Conservation (phyloP, 2,888 invertebrate genomes). For the Ellobium chinense region DNA sequence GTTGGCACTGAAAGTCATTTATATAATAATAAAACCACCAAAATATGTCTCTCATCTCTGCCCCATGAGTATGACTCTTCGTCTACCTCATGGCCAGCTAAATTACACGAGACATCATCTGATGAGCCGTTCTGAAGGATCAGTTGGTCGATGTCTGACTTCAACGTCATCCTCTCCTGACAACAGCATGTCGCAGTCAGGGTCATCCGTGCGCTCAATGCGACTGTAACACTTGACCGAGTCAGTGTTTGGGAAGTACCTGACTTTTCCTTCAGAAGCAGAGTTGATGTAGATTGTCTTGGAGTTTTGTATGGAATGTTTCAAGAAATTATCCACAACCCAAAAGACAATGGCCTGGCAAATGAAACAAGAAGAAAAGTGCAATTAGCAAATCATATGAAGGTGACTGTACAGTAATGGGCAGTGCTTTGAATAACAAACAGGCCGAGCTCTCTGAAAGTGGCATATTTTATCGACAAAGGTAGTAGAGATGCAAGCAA, state of each 20-base stretch:
- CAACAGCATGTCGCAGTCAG: slow-evolving; percentile 66
- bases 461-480: too few species aligned
- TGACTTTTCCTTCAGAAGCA: slow-evolving; percentile 62
- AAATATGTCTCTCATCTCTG: background rate
- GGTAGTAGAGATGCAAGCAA: too few species aligned
- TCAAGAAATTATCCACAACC: slow-evolving; percentile 91
- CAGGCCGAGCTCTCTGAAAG: too few species aligned
- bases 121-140: slow-evolving; percentile 51
- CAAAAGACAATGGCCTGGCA: slow-evolving; percentile 90
- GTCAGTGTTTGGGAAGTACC: slow-evolving; percentile 67
- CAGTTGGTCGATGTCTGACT: slow-evolving; percentile 51
- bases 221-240: slow-evolving; percentile 71
- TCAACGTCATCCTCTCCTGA: slow-evolving; percentile 67
- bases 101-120: slow-evolving; percentile 14
- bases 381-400: background rate
- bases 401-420: background rate
- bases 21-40: too few species aligned
- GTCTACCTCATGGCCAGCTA: background rate
- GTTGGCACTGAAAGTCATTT: too few species aligned
- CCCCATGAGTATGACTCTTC: background rate
- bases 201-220: slow-evolving; percentile 68
- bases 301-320: slow-evolving; percentile 80
- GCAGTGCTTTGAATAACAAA: too few species aligned
- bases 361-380: slow-evolving; percentile 54
- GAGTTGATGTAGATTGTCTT: slow-evolving; percentile 67